Base-by-base conservation (phyloP, 2,113 vertebrate genomes). In the Protobothrops flavoviridis region DNA sequence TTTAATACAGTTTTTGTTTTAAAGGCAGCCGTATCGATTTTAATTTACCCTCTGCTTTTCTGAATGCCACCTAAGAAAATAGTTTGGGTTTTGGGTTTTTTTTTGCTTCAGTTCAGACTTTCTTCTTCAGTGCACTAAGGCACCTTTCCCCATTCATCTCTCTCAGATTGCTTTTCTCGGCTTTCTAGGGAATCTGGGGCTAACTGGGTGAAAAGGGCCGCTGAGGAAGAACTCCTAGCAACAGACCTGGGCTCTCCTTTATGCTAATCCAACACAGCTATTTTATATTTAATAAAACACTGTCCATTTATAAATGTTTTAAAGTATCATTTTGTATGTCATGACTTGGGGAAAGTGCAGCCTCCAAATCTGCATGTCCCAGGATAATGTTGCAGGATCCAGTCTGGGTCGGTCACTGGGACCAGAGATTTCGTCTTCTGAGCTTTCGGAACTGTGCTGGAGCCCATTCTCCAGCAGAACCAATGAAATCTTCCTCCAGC, bases 261-360 rank as follows among this genome's bases (percentile, higher is more conserved):
- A 92, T 96, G 96, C 96, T 94, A 95, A 92, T 94, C 95, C 90
- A 95, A 94, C 96, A 94, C 96, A 93, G 81, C 91, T 93, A 3
- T 97, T 97, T 97, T 97, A 95, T 97, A 96, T 92, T 64, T 3
- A 97, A 97, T 98, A 98, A 97, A 94, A 97, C 95, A 92, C 50
- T 92, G 59, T 81, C 29, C 39, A 17, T 93, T 93, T 93, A 59
- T n/a, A 90, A 39, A 21, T 56, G 59, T 45, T 90, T 81, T 43
- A 53, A 57, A n/a, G n/a, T 89, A 39, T 45, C 24, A 7, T 50
- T 85, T 57, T 85, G 53, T 33, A 24, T 39, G 53, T 45, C 4
- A 21, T 81, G 64, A 55, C 23, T 53, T 21, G 33, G 5, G 33
- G 20, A 39, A 92, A 56, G 2, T n/a, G 11, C 11, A 69, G 61